Percentiles rank a stretch among this genome's conserved stretches.
These are phyloP conservation scores for Megalops atlanticus DNA, from an alignment of 2,113 vertebrate species.

Conservation along the genomic window DNA sequence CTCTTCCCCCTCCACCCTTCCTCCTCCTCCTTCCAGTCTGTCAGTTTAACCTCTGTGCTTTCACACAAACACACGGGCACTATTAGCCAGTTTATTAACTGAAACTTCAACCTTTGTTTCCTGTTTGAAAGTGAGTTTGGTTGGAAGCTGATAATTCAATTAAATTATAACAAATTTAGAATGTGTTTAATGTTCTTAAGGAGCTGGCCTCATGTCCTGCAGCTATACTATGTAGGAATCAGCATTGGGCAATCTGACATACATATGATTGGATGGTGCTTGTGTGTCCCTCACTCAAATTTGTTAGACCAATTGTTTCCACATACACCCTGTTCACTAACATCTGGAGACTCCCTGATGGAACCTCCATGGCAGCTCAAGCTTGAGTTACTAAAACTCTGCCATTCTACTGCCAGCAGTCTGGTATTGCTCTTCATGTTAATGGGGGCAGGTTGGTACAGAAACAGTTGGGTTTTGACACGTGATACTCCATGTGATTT, in stretches of 20 bases:
- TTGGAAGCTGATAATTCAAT: no score
- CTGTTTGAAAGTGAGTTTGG: neutral
- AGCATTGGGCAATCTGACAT: no score
- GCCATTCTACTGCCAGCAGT: no score
- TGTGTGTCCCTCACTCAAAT: neutral
- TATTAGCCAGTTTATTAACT: neutral
- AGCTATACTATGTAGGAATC: no score
- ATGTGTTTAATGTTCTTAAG: no score
- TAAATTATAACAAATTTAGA: no score
- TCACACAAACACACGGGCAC: constrained; percentile 7
- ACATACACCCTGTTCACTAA: neutral
- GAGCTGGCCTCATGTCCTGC: no score
- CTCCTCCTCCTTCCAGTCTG: neutral
- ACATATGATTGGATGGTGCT: neutral
- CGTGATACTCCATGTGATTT: neutral
- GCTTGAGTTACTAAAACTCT: neutral
- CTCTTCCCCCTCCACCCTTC: neutral
- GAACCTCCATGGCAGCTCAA: neutral
- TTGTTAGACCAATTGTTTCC: neutral
- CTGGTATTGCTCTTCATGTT: neutral
- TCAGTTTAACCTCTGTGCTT: neutral
- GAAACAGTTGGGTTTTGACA: neutral
- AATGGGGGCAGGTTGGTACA: neutral
- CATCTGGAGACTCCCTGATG: neutral
- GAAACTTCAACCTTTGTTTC: neutral